Percentiles rank a stretch among this genome's conserved stretches.
phyloP scores from a whole-genome alignment of 1,140 invertebrate species.

The Hetaerina americana region DNA sequence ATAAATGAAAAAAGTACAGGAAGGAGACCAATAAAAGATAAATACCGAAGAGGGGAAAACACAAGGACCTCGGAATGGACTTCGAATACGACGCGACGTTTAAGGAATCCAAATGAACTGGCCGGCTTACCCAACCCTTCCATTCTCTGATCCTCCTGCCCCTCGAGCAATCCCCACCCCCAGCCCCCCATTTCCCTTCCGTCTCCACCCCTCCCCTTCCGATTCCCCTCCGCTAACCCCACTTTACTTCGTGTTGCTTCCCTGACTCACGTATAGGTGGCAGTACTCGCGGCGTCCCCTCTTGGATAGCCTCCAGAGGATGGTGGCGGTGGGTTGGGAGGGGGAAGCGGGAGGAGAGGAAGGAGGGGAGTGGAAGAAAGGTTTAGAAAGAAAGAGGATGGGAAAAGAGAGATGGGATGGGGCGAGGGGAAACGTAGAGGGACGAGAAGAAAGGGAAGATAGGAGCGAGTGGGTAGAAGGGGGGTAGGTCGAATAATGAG shows the following conservation, averaged over 20 bases:
- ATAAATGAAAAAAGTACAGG: too few relatives aligned
- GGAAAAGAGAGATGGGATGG: neutral
- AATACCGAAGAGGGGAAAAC: too few relatives aligned
- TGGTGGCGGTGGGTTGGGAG: neutral
- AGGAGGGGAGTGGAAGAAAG: neutral
- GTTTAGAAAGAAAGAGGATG: neutral
- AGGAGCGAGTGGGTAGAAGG: too few relatives aligned
- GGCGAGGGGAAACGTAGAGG: too few relatives aligned
- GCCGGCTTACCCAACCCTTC: neutral
- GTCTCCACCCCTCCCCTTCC: neutral
- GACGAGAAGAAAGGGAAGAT: too few relatives aligned
- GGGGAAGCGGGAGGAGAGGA: neutral
- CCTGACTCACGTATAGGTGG: neutral
- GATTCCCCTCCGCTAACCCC: neutral
- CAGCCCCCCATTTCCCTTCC: neutral
- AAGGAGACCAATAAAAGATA: too few relatives aligned
- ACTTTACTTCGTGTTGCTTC: neutral
- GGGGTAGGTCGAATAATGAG: too few relatives aligned
- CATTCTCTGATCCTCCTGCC: too few relatives aligned
- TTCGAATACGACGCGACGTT: neutral
- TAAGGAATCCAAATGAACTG: neutral
- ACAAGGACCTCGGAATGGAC: neutral
- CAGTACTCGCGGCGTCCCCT: neutral
- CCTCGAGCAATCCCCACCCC: neutral
- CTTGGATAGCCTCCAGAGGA: neutral